Percentiles rank a stretch among this genome's conserved stretches.
These are phyloP conservation scores for Lochmaea capreae DNA, from an alignment of 2,888 invertebrate genomes.

Conservation along the genomic window DNA sequence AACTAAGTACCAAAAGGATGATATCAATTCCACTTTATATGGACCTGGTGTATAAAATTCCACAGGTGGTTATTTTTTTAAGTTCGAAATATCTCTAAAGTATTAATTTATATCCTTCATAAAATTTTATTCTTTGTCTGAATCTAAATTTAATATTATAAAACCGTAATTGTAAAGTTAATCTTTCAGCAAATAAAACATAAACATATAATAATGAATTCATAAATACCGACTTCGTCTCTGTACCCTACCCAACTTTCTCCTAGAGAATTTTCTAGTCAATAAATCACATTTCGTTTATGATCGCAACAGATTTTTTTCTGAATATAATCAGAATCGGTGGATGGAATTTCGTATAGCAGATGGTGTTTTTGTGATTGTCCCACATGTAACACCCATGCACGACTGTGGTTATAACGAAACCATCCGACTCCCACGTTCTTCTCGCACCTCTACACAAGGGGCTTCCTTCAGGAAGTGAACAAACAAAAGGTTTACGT, in stretches of 20 bases:
- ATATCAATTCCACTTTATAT: too few species aligned
- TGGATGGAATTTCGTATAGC: constrained; percentile 2
- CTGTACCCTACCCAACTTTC: neutral
- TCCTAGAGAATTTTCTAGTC: neutral
- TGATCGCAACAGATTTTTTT: constrained; percentile 7
- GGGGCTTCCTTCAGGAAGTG: constrained; percentile 3
- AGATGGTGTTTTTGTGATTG: constrained; percentile 10
- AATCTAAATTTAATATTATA: too few species aligned
- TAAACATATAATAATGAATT: too few species aligned
- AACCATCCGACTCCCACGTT: constrained; percentile 1
- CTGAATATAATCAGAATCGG: neutral
- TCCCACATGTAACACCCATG: constrained; percentile 15
- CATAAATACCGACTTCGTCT: too few species aligned
- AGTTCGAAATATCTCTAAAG: too few species aligned
- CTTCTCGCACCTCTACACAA: constrained; percentile 1
- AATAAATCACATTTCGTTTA: constrained; percentile 1
- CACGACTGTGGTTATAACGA: neutral
- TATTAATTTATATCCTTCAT: too few species aligned
- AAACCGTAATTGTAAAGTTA: too few species aligned
- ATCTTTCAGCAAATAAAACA: too few species aligned
- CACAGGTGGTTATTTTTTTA: too few species aligned
- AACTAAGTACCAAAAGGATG: too few species aligned
- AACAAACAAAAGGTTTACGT: neutral
- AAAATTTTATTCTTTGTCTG: too few species aligned
- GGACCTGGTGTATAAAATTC: too few species aligned